Percentiles rank a stretch among this genome's conserved stretches.
phyloP scores from a whole-genome alignment of 2,888 invertebrate species.

The Brachynemurus nebulosus region DNA sequence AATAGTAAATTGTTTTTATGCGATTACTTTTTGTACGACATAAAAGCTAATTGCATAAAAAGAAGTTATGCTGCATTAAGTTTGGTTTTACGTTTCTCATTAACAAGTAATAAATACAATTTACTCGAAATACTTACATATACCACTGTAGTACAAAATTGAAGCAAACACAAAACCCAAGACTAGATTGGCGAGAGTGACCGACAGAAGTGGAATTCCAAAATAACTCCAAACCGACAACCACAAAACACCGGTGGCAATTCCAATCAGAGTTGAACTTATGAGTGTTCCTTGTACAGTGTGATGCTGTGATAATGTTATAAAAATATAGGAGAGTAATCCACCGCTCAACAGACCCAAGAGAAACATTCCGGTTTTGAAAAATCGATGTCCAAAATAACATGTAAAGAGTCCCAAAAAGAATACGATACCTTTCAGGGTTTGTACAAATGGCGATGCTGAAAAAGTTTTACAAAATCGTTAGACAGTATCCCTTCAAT shows the following conservation, averaged over 20 bases:
- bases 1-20: no score
- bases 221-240: conserved; percentile 46
- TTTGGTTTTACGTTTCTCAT: background rate
- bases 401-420: conserved; percentile 48
- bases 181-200: conserved; percentile 41
- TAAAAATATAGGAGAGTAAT: conserved; percentile 38
- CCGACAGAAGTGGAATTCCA: conserved; percentile 45
- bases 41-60: no score
- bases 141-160: conserved; percentile 39
- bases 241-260: conserved; percentile 45
- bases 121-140: conserved; percentile 37
- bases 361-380: conserved; percentile 45
- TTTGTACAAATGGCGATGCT: conserved; percentile 36
- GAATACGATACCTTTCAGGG: conserved; percentile 37
- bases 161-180: conserved; percentile 48
- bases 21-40: no score
- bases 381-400: conserved; percentile 48
- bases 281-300: conserved; percentile 40
- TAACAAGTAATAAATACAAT: no score
- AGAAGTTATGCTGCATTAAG: background rate
- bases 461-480: no score
- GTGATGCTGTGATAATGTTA: conserved; percentile 20
- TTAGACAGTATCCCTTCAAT: no score
- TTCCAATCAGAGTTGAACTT: conserved; percentile 38
- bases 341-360: conserved; percentile 44